Percentiles rank a stretch among this genome's conserved stretches.
Conservation (phyloP, 2,888 invertebrate genomes). For the Tachina fera region DNA sequence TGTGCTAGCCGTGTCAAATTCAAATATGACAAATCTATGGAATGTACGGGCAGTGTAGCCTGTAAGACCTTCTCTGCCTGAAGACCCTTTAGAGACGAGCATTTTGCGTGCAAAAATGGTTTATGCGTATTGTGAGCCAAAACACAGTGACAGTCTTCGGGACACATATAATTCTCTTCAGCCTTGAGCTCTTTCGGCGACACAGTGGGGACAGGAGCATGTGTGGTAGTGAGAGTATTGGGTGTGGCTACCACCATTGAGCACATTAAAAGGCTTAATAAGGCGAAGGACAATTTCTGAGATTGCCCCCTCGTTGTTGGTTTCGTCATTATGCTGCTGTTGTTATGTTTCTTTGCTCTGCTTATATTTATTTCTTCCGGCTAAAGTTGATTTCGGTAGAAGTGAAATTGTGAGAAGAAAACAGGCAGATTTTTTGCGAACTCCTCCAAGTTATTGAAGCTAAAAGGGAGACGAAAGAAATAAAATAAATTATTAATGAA, state of each 20-base stretch:
- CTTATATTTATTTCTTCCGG: constrained; percentile 11
- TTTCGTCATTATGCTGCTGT: constrained; percentile 59
- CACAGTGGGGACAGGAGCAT: not conserved
- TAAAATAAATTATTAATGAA: constrained; percentile 2
- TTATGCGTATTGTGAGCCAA: constrained; percentile 75
- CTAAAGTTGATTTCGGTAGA: constrained; percentile 33
- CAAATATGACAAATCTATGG: constrained; percentile 86
- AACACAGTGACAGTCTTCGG: constrained; percentile 79
- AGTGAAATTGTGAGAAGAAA: not conserved
- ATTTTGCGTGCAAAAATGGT: constrained; percentile 80
- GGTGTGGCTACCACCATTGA: constrained; percentile 55
- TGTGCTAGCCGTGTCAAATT: constrained; percentile 85
- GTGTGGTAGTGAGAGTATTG: constrained; percentile 7
- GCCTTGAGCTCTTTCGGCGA: constrained; percentile 45
- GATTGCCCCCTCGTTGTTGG: constrained; percentile 54
- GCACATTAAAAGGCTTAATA: constrained; percentile 55
- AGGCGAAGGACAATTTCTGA: constrained; percentile 55
- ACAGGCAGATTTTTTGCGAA: constrained; percentile 5
- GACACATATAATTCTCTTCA: constrained; percentile 76
- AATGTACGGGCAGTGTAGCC: constrained; percentile 80
- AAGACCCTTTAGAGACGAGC: constrained; percentile 79
- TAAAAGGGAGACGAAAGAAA: constrained; percentile 18
- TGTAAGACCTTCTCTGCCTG: constrained; percentile 70
- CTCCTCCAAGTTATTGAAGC: constrained; percentile 36
- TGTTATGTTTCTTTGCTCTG: not conserved